Conservation (phyloP, 2,888 invertebrate genomes). For the Onthophagus sagittarius region DNA sequence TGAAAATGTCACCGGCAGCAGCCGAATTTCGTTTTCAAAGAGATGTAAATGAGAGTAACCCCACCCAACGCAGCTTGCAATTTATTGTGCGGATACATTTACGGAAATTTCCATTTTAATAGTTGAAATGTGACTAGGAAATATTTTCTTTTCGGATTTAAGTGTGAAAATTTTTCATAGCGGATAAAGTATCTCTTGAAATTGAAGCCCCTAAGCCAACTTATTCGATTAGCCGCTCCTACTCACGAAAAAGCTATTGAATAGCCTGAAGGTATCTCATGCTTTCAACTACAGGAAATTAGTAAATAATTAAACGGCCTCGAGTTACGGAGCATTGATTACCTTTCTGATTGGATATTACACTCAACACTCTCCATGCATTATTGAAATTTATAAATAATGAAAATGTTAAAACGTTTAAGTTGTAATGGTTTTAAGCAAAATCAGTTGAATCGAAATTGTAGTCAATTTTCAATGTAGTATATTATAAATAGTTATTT, state of each 20-base stretch:
- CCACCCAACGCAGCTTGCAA: not conserved
- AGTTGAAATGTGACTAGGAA: not conserved
- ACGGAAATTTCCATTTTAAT: not conserved
- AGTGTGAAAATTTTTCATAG: not conserved
- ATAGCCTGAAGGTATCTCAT: not conserved
- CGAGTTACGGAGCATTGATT: slow-evolving; percentile 36
- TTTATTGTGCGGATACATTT: not conserved
- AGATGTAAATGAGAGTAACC: not conserved
- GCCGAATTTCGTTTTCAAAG: not conserved
- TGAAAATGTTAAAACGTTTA: not conserved
- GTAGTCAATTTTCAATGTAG: not conserved
- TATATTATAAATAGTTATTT: not conserved
- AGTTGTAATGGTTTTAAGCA: not conserved
- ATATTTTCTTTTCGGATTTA: too few relatives aligned
- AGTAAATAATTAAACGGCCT: slow-evolving; percentile 40
- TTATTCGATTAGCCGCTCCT: not conserved
- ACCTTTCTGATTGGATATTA: slow-evolving; percentile 39
- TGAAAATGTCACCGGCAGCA: not conserved
- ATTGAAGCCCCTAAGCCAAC: not conserved
- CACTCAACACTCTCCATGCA: not conserved
- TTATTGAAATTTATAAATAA: not conserved
- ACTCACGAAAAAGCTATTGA: slow-evolving; percentile 2
- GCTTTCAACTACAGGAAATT: slow-evolving; percentile 32
- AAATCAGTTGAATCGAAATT: not conserved
- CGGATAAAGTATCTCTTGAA: not conserved